Percentiles rank a stretch among this genome's conserved stretches.
These are phyloP conservation scores for Thereva nobilitata DNA, from an alignment of 2,888 invertebrate genomes.

Conservation along the genomic window DNA sequence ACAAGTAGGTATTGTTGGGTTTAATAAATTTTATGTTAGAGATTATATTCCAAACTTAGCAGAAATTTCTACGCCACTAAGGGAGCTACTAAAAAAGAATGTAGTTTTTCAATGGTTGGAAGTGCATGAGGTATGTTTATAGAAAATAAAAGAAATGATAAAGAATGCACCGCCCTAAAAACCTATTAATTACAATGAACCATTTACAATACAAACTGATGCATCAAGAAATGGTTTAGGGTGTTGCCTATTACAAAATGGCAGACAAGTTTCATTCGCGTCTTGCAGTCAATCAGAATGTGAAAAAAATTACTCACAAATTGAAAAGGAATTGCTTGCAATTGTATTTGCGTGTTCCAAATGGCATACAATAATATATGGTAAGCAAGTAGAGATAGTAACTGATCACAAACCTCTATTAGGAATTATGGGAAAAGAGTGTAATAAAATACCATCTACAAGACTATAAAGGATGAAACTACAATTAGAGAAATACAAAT, in stretches of 20 bases:
- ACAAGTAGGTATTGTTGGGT: too few relatives aligned
- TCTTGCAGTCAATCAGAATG: slow-evolving; percentile 41
- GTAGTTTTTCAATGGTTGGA: too few relatives aligned
- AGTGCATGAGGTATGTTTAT: too few relatives aligned
- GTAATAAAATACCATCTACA: slow-evolving; percentile 35
- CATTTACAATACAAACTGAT: too few relatives aligned
- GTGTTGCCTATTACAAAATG: slow-evolving; percentile 38
- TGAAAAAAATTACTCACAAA: slow-evolving; percentile 44
- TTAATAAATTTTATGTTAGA: too few relatives aligned
- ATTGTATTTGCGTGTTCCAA: slow-evolving; percentile 41
- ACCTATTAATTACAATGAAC: too few relatives aligned
- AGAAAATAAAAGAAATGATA: too few relatives aligned
- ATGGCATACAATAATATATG: slow-evolving; percentile 41
- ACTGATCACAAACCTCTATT: slow-evolving; percentile 41
- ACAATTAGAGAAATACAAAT: slow-evolving; percentile 42
- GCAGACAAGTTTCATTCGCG: slow-evolving; percentile 39
- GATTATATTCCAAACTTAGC: too few relatives aligned
- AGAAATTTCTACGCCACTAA: too few relatives aligned
- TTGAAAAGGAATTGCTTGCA: slow-evolving; percentile 45
- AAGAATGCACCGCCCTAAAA: too few relatives aligned
- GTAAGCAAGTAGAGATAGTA: slow-evolving; percentile 35
- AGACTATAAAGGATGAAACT: slow-evolving; percentile 40
- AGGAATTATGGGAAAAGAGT: slow-evolving; percentile 37
- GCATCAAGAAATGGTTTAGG: too few relatives aligned
- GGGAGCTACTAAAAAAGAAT: too few relatives aligned